Percentiles rank a stretch among this genome's conserved stretches.
Conservation (phyloP, 2,113 vertebrate genomes). For the Tragelaphus scriptus region DNA sequence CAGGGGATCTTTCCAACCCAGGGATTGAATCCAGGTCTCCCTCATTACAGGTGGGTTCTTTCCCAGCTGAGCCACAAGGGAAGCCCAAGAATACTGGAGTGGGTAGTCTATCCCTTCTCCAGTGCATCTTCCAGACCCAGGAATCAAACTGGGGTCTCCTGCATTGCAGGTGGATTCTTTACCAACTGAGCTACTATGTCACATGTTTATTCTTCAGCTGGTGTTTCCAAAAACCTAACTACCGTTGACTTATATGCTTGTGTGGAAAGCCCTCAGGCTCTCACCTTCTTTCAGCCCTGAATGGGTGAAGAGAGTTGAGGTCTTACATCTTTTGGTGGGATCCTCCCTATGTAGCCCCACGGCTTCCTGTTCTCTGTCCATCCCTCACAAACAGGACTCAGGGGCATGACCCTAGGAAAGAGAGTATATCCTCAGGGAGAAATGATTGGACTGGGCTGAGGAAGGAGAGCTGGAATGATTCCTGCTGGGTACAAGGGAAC, state of each 20-base stretch:
- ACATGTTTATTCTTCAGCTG: not conserved
- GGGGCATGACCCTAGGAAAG: not conserved
- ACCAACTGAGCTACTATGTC: not conserved
- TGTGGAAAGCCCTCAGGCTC: not conserved
- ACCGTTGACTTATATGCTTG: not conserved
- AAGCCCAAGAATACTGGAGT: no score
- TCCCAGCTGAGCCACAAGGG: no score
- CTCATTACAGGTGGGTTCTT: no score
- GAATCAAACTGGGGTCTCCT: no score
- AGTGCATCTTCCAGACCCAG: no score
- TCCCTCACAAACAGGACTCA: not conserved
- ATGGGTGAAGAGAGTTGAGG: not conserved
- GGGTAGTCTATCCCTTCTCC: no score
- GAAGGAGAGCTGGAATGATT: not conserved
- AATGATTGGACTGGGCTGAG: not conserved
- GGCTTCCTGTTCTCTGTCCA: not conserved
- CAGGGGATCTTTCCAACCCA: not conserved
- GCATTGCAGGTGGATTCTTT: not conserved
- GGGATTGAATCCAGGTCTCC: not conserved
- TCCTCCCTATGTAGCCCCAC: no score
- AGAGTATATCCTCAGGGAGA: not conserved
- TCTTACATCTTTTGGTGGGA: not conserved
- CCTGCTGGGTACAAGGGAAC: not conserved
- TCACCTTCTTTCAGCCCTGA: not conserved
- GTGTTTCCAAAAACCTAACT: not conserved